Base-by-base conservation (phyloP, 1,140 invertebrate species). In the Drosophila parvula region DNA sequence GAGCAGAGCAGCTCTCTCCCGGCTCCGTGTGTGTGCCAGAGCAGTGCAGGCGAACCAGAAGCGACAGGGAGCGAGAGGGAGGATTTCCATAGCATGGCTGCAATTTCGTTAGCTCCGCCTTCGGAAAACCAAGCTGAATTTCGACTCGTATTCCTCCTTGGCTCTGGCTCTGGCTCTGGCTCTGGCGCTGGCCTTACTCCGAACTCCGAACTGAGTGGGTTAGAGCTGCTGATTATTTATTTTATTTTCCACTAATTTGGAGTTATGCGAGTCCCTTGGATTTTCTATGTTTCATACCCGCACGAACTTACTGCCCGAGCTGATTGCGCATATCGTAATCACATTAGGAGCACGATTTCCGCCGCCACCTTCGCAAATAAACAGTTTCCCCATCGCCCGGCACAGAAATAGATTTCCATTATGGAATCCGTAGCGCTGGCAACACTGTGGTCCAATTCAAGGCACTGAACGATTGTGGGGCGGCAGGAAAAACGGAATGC, bases 41-140 rank as follows among this genome's bases (percentile, higher is more conserved):
- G 81, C 61, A 86, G 76, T 28, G 48, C 45, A n/a, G 60, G 10
- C 3, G 16, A 18, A 5, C 14, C 22, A 41, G 16, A 14, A 53
- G 18, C 43, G 27, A 59, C 40, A 64, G 74, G 59, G 76, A 45
- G 69, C 36, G 47, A 61, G 67, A 73, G 67, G 45, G 85, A 69
- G 65, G 67, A 38, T 81, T 59, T 53, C 47, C 69, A 51, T 64
- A 75, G 79, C 68, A 86, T 86, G 83, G 84, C 83, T 88, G 83
- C 79, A 83, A 68, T 89, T 88, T 77, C 8, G 36, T 48, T 78
- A 58, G 80, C 83, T 71, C 84, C 83, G 84, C 83, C 83, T 48
- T 50, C 16, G 18, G 45, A n/a, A 50, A 71, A 28, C 51, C 10
- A 36, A 71, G 32, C 40, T 75, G 38, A 44, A 58, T 41, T 43